Conservation (phyloP, 2,113 vertebrate genomes). For the Pteropus alecto region DNA sequence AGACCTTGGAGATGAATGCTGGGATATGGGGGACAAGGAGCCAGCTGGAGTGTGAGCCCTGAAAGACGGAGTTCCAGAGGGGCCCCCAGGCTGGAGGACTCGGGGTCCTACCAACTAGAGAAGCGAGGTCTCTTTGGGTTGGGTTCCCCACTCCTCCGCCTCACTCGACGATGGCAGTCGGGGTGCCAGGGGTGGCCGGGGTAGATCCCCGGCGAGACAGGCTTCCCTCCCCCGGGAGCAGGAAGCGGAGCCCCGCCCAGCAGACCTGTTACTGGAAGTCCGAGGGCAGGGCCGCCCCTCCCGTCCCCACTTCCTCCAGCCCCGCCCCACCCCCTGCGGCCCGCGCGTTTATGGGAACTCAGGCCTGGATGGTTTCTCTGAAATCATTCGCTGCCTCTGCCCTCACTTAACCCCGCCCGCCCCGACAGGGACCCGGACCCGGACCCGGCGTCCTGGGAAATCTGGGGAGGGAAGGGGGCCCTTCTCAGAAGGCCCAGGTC, state of each 20-base stretch:
- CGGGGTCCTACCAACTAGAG: not conserved
- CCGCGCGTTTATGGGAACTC: conserved; percentile 79
- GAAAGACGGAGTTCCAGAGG: not conserved
- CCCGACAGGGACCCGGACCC: not conserved
- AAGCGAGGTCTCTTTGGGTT: not conserved
- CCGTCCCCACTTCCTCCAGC: conserved; percentile 78
- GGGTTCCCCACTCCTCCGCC: not conserved
- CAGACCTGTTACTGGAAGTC: conserved; percentile 80
- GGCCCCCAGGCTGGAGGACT: not conserved
- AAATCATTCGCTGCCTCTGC: conserved; percentile 68
- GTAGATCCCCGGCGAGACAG: conserved; percentile 60
- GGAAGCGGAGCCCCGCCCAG: conserved; percentile 73
- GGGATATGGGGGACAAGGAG: not conserved
- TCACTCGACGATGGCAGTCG: not conserved
- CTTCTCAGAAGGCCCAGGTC: not conserved
- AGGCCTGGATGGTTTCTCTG: conserved; percentile 72
- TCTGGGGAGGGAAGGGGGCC: not conserved
- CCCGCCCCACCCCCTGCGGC: conserved; percentile 72
- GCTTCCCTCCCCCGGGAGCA: conserved; percentile 74
- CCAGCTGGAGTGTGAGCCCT: not conserved
- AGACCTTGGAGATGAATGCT: not conserved
- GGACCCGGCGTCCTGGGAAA: not conserved
- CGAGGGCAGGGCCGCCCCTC: conserved; percentile 77
- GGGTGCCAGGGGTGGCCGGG: conserved; percentile 51
- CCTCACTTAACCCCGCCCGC: conserved; percentile 63